Conservation (phyloP, 2,113 vertebrate genomes). For the Labeo catla region DNA sequence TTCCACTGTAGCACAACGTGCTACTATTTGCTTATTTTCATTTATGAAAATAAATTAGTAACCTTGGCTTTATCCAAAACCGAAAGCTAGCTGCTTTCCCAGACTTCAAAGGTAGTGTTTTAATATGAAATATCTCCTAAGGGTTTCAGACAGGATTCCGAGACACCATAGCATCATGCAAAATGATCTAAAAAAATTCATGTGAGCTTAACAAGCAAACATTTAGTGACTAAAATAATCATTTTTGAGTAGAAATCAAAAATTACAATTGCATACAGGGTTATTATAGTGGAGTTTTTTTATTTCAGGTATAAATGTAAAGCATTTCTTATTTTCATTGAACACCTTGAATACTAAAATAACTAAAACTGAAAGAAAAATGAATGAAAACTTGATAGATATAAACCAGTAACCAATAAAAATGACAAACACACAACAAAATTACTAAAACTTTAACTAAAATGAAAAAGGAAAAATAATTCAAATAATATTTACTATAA, state of each 20-base stretch:
- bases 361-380: background rate
- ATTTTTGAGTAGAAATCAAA: background rate
- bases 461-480: background rate
- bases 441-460: background rate
- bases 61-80: background rate
- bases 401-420: background rate
- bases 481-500: too few relatives aligned
- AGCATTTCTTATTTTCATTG: background rate
- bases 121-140: background rate
- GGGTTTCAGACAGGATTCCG: background rate
- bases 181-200: background rate
- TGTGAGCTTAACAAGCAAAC: background rate
- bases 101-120: conserved; percentile 10
- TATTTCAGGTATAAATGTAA: background rate
- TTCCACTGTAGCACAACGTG: background rate
- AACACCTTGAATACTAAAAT: background rate
- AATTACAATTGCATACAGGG: background rate
- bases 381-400: background rate
- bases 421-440: background rate
- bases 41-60: background rate
- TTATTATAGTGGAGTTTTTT: background rate
- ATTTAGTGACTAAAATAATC: background rate
- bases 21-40: conserved; percentile 7
- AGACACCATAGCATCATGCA: background rate
- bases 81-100: background rate